These are phyloP conservation scores for Hoplostethus atlanticus DNA, from an alignment of 2,797 vertebrate species.

Conservation along the genomic window DNA sequence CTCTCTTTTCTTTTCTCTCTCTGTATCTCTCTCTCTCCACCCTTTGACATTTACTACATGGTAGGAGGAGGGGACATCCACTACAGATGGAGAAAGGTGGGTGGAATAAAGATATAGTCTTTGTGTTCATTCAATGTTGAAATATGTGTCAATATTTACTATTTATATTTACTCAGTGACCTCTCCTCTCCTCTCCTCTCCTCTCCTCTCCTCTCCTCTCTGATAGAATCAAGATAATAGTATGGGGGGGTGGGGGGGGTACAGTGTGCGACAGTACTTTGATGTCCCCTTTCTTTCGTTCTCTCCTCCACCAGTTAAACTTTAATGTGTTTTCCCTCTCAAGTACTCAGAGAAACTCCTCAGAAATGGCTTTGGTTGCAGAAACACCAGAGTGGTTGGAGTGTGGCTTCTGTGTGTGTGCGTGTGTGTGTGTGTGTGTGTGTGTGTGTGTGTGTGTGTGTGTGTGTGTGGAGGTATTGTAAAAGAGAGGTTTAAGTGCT, in stretches of 20 bases:
- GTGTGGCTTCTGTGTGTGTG: slow-evolving; percentile 57
- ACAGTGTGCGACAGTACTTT: slow-evolving; percentile 51
- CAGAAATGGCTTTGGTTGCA: slow-evolving; percentile 85
- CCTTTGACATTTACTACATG: slow-evolving; percentile 52
- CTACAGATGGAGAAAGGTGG: slow-evolving; percentile 21
- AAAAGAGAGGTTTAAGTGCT: slow-evolving; percentile 77
- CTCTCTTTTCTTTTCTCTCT: slow-evolving; percentile 21
- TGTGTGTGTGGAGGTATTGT: slow-evolving; percentile 46
- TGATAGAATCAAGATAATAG: slow-evolving; percentile 13
- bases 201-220: slow-evolving; percentile 5
- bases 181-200: no score
- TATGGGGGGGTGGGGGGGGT: slow-evolving; percentile 5
- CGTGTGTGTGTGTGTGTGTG: slow-evolving; percentile 41
- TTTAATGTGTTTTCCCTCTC: slow-evolving; percentile 83
- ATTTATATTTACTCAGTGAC: slow-evolving; percentile 24
- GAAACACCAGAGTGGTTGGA: slow-evolving; percentile 74
- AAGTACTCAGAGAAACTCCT: slow-evolving; percentile 80
- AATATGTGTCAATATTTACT: slow-evolving; percentile 9
- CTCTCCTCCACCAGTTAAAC: slow-evolving; percentile 74
- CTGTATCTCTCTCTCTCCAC: slow-evolving; percentile 38
- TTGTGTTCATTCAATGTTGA: not conserved
- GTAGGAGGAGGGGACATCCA: slow-evolving; percentile 34
- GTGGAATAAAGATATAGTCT: slow-evolving; percentile 30
- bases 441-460: not conserved
- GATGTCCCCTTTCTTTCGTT: slow-evolving; percentile 64